These are phyloP conservation scores for Otus sunia DNA, from an alignment of 2,113 vertebrate genomes.

Conservation along the genomic window DNA sequence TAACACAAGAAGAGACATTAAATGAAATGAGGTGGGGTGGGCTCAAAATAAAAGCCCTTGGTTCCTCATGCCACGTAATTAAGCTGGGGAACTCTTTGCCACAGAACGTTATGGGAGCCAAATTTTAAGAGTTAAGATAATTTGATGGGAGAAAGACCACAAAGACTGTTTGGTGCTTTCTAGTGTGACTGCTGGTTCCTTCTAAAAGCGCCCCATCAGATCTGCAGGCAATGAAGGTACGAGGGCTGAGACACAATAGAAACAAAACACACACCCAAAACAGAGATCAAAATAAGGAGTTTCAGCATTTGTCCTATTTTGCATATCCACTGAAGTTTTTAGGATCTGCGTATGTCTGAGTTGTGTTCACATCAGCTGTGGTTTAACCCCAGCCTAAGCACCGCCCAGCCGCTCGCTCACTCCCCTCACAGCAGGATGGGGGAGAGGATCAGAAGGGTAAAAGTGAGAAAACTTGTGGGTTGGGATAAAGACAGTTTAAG, in stretches of 20 bases:
- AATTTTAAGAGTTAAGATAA: neutral
- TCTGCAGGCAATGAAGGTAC: neutral
- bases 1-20: neutral
- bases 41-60: neutral
- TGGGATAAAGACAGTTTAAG: no score
- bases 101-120: neutral
- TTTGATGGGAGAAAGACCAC: neutral
- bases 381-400: no score
- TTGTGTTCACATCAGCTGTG: neutral
- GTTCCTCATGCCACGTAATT: rapidly evolving
- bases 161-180: neutral
- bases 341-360: neutral
- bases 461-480: no score
- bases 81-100: neutral
- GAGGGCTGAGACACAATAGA: neutral
- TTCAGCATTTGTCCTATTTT: neutral
- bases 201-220: neutral
- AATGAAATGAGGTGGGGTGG: neutral
- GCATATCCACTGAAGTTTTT: neutral
- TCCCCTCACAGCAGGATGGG: no score
- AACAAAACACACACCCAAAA: neutral
- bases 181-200: neutral
- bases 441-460: no score
- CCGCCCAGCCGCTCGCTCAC: no score
- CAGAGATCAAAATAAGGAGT: neutral